Base-by-base conservation (phyloP, 2,113 vertebrate species). In the chimpanzee (Pan troglodytes) region DNA sequence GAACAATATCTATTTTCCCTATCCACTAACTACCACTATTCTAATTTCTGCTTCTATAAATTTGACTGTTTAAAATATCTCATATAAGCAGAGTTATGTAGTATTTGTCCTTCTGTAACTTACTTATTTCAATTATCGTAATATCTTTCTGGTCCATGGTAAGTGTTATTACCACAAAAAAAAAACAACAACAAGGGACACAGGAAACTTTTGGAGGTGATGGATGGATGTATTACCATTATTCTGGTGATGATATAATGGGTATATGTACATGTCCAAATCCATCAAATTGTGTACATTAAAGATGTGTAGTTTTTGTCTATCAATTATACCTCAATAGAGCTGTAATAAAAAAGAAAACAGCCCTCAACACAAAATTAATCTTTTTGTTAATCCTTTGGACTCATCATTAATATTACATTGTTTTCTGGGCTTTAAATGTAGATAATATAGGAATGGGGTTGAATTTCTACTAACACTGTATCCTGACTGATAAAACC, bases 391-490 rank as follows among this genome's bases (percentile, higher is more conserved):
- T 40, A 86, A 86, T 72, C 80, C 35, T 94, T 92, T 76, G n/a
- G 52, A 48, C 11, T 79, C 6, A 43, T 55, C 17, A 92, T 82
- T 88, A 83, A 90, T 22, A 45, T 45, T 50, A 68, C 6, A 55
- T 80, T 79, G 40, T 82, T 81, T 96, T 40, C 59, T 83, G 92
- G 38, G 30, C 38, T 83, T 89, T 96, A 82, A 92, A 92, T 50
- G 8, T 80, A 80, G 45, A 72, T 59, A 67, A 2, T 67, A 11
- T 35, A 89, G 22, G 4, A 59, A 68, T 3, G 38, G 38, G 18
- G 8, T 27, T 96, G 45, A 84, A 90, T 83, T 82, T 96, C 22
- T 57, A 25, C 5, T 40, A 80, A 81, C 48, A 59, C 18, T 32
- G 43, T 45, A 92, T 40, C 35, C 59, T 84, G 12, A 85, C 20